A percentile compares a stretch with the other conserved stretches of the same genome.
Evolutionary conservation across 2,888 invertebrate genomes (phyloP).

Genomic region (Ethmia dodecea): DNA sequence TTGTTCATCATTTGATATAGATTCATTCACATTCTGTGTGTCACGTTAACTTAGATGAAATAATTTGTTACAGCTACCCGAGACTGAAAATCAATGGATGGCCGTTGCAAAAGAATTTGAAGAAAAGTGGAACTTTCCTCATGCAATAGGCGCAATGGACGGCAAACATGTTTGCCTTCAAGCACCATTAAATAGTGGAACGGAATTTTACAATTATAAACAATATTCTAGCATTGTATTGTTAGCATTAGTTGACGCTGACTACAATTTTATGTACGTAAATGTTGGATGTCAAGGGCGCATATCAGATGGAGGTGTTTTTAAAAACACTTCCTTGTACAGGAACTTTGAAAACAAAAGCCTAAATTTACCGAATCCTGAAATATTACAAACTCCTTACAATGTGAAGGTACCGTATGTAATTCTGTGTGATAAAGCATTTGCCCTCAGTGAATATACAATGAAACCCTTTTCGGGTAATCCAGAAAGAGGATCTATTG

Average conservation of each 20-base stretch:
- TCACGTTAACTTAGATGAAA: neutral
- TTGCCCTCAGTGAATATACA: slow-evolving; percentile 1
- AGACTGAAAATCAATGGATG: slow-evolving; percentile 19
- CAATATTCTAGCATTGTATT: slow-evolving; percentile 30
- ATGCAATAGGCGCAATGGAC: slow-evolving; percentile 32
- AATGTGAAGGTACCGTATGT: slow-evolving; percentile 3
- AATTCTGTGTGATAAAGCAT: slow-evolving; percentile 8
- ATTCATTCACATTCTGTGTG: neutral
- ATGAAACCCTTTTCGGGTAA: slow-evolving; percentile 16
- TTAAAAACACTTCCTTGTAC: slow-evolving; percentile 15
- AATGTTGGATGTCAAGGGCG: slow-evolving; percentile 19
- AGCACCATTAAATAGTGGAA: slow-evolving; percentile 24
- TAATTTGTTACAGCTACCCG: neutral
- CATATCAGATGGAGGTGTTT: slow-evolving; percentile 13
- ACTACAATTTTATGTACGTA: slow-evolving; percentile 30
- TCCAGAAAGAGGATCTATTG: slow-evolving; percentile 12
- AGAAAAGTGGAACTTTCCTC: slow-evolving; percentile 32
- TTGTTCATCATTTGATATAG: too few species aligned
- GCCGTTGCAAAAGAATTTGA: slow-evolving; percentile 17
- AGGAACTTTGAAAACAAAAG: slow-evolving; percentile 7
- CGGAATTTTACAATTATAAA: slow-evolving; percentile 35
- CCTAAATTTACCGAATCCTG: slow-evolving; percentile 1
- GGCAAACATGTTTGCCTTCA: slow-evolving; percentile 32
- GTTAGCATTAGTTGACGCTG: slow-evolving; percentile 29
- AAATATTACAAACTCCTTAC: slow-evolving; percentile 1